Percentiles rank a stretch among this genome's conserved stretches.
Evolutionary conservation across 2,113 vertebrate genomes (phyloP).

Genomic region (Lagopus muta): DNA sequence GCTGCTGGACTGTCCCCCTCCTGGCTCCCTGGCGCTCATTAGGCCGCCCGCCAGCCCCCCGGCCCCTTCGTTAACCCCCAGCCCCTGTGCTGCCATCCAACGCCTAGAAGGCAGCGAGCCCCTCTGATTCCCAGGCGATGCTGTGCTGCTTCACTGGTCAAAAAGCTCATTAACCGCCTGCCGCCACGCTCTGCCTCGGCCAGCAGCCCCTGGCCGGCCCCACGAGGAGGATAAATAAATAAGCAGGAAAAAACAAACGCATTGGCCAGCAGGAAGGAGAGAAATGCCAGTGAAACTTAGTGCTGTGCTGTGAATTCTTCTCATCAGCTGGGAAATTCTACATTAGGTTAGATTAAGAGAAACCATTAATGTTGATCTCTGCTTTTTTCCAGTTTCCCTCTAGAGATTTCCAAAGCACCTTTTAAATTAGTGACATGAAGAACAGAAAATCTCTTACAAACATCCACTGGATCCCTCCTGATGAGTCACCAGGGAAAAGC

Average conservation of each 20-base stretch:
- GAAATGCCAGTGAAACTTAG: neutral
- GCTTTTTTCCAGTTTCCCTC: neutral
- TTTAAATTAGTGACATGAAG: conserved; percentile 1
- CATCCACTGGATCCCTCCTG: neutral
- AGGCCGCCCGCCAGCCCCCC: neutral
- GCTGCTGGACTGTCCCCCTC: neutral
- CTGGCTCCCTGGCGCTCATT: neutral
- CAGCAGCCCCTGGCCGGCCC: neutral
- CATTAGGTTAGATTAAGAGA: conserved; percentile 9
- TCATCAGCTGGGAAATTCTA: neutral
- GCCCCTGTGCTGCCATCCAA: neutral
- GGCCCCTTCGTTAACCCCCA: conserved; percentile 50
- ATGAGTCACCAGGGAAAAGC: conserved; percentile 57
- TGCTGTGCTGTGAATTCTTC: neutral
- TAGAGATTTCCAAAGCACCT: neutral
- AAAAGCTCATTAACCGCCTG: conserved; percentile 58
- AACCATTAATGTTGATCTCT: neutral
- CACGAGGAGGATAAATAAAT: conserved; percentile 36
- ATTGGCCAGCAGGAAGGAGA: neutral
- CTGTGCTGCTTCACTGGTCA: conserved; percentile 58
- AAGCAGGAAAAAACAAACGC: conserved; percentile 40
- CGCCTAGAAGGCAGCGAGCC: neutral
- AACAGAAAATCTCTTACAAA: neutral
- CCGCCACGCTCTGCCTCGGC: neutral
- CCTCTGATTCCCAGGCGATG: conserved; percentile 54